These are phyloP conservation scores for Achlya flavicornis DNA, from an alignment of 2,888 invertebrate species.

Conservation along the genomic window DNA sequence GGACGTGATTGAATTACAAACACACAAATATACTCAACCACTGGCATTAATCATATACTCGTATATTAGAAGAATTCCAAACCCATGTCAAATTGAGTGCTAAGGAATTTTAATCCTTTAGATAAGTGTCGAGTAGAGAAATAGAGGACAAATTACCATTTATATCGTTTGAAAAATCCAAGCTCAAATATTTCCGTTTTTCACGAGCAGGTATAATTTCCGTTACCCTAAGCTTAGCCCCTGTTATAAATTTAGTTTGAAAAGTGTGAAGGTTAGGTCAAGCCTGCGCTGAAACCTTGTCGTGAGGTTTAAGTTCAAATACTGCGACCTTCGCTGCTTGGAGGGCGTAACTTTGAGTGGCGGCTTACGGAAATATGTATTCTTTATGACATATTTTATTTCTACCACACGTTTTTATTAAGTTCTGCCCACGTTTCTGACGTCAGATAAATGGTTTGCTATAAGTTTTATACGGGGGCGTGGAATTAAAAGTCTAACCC, in stretches of 20 bases:
- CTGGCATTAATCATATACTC: no score
- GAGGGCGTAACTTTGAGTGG: slow-evolving; percentile 10
- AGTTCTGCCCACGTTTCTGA: not conserved
- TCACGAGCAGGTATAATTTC: not conserved
- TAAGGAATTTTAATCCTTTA: no score
- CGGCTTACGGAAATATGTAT: slow-evolving; percentile 8
- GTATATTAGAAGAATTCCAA: no score
- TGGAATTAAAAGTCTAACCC: no score
- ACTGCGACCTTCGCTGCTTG: not conserved
- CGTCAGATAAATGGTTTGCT: not conserved
- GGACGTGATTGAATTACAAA: no score
- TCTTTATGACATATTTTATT: slow-evolving; percentile 7
- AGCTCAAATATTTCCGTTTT: no score
- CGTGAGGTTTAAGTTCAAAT: not conserved
- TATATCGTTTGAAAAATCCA: no score
- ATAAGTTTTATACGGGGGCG: not conserved
- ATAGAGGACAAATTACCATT: no score
- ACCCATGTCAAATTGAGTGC: no score
- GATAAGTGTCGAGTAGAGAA: no score
- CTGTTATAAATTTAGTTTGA: slow-evolving; percentile 12
- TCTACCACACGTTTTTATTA: not conserved
- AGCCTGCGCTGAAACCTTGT: not conserved
- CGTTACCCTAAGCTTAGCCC: no score
- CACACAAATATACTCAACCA: no score
- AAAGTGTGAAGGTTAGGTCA: slow-evolving; percentile 10